Evolutionary conservation across 2,888 invertebrate species (phyloP).

Genomic region (Cryptocephalus primarius): DNA sequence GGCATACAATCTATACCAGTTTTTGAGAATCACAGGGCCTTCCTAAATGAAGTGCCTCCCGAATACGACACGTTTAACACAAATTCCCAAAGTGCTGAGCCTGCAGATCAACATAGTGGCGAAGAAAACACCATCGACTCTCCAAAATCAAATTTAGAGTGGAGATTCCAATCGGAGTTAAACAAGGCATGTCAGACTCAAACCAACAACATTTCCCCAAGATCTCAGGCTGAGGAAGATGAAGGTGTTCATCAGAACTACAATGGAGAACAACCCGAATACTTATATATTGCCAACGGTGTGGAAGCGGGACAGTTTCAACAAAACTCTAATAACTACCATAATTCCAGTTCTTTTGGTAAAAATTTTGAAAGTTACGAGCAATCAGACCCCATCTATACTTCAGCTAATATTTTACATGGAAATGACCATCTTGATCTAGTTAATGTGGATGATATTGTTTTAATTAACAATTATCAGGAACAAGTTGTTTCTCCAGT

Average conservation of each 20-base stretch:
- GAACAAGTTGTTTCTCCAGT: slow-evolving; percentile 29
- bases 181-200: slow-evolving; percentile 37
- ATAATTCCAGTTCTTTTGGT: slow-evolving; percentile 9
- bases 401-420: slow-evolving; percentile 25
- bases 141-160: slow-evolving; percentile 11
- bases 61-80: not conserved
- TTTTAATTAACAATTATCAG: slow-evolving; percentile 31
- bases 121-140: too few relatives aligned
- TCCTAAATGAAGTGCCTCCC: too few relatives aligned
- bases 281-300: slow-evolving; percentile 10
- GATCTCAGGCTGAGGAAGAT: slow-evolving; percentile 8
- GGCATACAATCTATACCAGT: not conserved
- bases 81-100: slow-evolving; percentile 6
- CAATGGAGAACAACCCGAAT: slow-evolving; percentile 13
- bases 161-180: slow-evolving; percentile 20
- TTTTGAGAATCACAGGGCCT: not conserved
- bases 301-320: slow-evolving; percentile 4
- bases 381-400: slow-evolving; percentile 24
- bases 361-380: slow-evolving; percentile 14
- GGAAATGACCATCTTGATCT: slow-evolving; percentile 32
- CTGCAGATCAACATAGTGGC: slow-evolving; percentile 10
- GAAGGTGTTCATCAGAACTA: slow-evolving; percentile 7
- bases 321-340: slow-evolving; percentile 1
- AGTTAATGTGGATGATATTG: slow-evolving; percentile 42
- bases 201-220: slow-evolving; percentile 10